Evolutionary conservation across 2,797 vertebrate genomes (phyloP), one percentile per base, ranked within the genome.

Genomic region (Aldrovandia affinis): DNA sequence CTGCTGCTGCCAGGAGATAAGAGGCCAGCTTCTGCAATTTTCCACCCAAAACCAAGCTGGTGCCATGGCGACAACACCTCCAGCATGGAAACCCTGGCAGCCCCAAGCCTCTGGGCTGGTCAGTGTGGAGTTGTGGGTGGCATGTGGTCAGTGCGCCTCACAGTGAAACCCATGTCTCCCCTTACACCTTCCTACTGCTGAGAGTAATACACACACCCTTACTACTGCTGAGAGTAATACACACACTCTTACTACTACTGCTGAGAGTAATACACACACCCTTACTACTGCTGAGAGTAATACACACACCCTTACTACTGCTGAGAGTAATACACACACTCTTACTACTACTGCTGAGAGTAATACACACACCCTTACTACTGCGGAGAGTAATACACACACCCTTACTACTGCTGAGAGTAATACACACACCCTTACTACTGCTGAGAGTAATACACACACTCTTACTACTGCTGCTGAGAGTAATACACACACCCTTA

Each of bases 81-180:
- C 93, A 90, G 94, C 93, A 95, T 95, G 94, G 94, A 93, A 96
- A 96, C 95, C 89, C 85, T 93, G 89, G 92, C 92, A 93, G 93
- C 93, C 94, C 94, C 92, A 12, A 50, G 93, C 55, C 10, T 57
- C 55, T 57, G 18, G 55, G 63, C 28, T 22, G 70, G 70, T 14
- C 33, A 75, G 70, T 22, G 7, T 44, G 39, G 36, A 22, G 9
- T 12, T 2, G 36, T 18, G 18, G 63, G 63, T n/a, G n/a, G n/a
- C 4, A 12, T 28, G 63, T n/a, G 63, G 63, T 8, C 18, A 22
- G 3, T 18, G 3, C 12, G 47, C 47, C 47, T 50, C 47, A 50
- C 47, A 50, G 47, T 50, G 12, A 50, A n/a, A n/a, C n/a, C n/a
- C n/a, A n/a, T n/a, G 47, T 50, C 47, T 50, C 47, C 47, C 6